Percentiles rank a stretch among this genome's conserved stretches.
These are phyloP conservation scores for Selenia dentaria DNA, from an alignment of 2,888 invertebrate species.

Conservation along the genomic window DNA sequence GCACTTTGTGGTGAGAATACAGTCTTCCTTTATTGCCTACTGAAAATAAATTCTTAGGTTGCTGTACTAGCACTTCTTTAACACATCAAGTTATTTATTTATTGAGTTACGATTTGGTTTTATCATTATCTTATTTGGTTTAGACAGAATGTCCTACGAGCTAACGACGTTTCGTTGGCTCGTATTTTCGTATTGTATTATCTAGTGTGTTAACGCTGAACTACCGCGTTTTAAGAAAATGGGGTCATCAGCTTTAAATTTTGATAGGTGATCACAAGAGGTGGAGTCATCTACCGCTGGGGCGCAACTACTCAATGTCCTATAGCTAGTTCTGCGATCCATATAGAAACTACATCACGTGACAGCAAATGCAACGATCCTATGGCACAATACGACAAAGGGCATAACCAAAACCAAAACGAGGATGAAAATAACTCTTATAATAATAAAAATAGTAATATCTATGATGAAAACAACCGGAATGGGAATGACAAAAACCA, in stretches of 20 bases:
- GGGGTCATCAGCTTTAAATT: too few relatives aligned
- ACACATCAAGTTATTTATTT: too few relatives aligned
- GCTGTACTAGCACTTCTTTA: too few relatives aligned
- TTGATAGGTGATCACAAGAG: constrained; percentile 78
- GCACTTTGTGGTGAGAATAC: constrained; percentile 66
- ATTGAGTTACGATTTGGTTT: too few relatives aligned
- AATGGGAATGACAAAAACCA: constrained; percentile 6
- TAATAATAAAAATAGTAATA: constrained; percentile 1
- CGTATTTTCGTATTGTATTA: too few relatives aligned
- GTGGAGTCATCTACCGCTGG: constrained; percentile 76
- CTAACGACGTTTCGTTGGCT: too few relatives aligned
- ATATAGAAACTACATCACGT: constrained; percentile 51
- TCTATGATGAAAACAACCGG: not conserved
- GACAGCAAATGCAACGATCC: constrained; percentile 49
- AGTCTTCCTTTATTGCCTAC: too few relatives aligned
- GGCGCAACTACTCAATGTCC: constrained; percentile 78
- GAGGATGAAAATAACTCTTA: not conserved
- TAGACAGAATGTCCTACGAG: too few relatives aligned
- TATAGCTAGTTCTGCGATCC: constrained; percentile 46
- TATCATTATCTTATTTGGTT: too few relatives aligned
- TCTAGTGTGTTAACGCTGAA: too few relatives aligned
- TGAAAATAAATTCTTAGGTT: too few relatives aligned
- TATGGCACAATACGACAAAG: constrained; percentile 22
- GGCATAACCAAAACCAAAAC: not conserved
- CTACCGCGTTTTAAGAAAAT: too few relatives aligned